Evolutionary conservation across 2,113 vertebrate genomes (phyloP), one percentile per base, ranked within the genome.

Genomic region (Hepsetus odoe): DNA sequence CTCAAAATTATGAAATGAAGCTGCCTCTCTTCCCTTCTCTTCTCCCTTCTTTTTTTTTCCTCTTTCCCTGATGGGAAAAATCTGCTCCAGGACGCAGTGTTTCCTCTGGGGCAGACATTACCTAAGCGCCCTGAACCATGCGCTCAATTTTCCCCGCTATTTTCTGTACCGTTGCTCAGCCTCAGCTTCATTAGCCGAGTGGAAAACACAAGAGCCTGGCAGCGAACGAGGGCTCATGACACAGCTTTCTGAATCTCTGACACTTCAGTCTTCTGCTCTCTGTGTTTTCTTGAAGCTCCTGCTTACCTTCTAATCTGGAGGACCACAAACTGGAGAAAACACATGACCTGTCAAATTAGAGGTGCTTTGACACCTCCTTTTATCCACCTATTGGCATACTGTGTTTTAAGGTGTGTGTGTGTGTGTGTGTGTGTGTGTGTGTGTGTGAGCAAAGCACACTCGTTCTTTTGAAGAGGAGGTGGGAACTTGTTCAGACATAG

Each of bases 21-120:
- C 62, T 28, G 14, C 18, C 4, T 44, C 7, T 24, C 1, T 1
- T 66, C 16, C 12, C 18, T 5, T 44, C 7, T 24, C 1, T 1
- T 66, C 16, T 14, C 7, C 30, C 16, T 24, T 22, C 28, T 32
- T n/a, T 58, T 12, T 44, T 35, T 14, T 42, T 46, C 51, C 11
- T 10, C 40, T 42, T 46, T 59, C 11, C 10, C 40, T 80, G 51
- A 74, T 49, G 71, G 71, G 69, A 53, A 80, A 71, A 74, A 69
- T 44, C 32, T 80, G 33, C 33, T 79, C 40, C 68, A 69, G 81
- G 83, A 87, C 76, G 79, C 38, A 28, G 7, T 28, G 76, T 79
- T 90, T 90, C 88, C 86, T 81, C 76, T 75, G 58, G 68, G 82
- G 83, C 82, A 92, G 91, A 93, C 91, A 18, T 92, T 88, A 91